These are phyloP conservation scores for Myotis brandtii DNA, from an alignment of 2,113 vertebrate species.

Conservation along the genomic window DNA sequence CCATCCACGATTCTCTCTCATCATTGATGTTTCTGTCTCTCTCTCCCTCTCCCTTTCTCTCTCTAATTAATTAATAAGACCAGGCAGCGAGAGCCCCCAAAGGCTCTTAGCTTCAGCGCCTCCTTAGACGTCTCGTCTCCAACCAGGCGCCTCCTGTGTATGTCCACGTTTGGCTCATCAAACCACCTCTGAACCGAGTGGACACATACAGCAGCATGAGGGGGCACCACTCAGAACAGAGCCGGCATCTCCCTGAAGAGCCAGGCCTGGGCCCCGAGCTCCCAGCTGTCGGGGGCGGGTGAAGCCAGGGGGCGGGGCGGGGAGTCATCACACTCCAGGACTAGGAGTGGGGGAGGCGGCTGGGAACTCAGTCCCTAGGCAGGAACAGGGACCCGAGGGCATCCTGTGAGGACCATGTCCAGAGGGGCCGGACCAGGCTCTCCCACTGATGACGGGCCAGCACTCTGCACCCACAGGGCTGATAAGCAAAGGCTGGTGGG, in stretches of 20 bases:
- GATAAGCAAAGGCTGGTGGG: accelerated
- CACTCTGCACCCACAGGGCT: neutral
- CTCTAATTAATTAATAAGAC: no score
- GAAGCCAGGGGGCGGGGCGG: no score
- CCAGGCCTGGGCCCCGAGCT: neutral
- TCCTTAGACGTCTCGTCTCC: no score
- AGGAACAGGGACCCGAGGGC: neutral
- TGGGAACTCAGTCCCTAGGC: neutral
- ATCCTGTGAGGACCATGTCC: neutral
- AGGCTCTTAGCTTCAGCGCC: no score
- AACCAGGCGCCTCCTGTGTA: neutral
- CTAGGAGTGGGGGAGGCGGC: neutral
- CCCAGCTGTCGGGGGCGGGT: accelerated
- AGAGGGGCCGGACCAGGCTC: neutral
- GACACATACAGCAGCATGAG: neutral
- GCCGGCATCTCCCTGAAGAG: neutral
- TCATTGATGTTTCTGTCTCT: no score
- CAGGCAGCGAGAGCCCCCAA: no score
- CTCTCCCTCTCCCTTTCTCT: no score
- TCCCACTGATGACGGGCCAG: neutral
- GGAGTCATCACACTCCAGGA: no score
- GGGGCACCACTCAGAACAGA: neutral
- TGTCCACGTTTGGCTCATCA: neutral
- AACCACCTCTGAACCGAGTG: neutral
- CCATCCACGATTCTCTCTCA: no score